Conservation (phyloP, 2,113 vertebrate genomes). For the Oryzias woworae region DNA sequence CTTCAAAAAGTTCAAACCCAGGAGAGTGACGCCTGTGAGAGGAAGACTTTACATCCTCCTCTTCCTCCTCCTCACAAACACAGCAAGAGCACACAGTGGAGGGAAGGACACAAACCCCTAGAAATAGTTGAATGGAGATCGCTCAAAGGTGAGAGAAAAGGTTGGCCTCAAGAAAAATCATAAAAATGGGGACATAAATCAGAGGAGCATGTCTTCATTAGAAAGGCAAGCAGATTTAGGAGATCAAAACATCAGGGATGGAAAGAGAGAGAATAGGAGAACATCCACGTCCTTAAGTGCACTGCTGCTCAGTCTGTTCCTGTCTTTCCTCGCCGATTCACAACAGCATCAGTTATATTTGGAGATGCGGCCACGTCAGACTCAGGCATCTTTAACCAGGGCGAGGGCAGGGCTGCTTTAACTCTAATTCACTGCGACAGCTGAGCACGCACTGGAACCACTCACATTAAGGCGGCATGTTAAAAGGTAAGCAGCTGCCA, state of each 20-base stretch:
- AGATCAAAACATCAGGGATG: background rate
- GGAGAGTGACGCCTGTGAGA: conserved; percentile 17
- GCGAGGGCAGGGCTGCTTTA: conserved; percentile 38
- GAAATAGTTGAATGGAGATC: conserved; percentile 8
- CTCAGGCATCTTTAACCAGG: conserved; percentile 45
- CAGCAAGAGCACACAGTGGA: background rate
- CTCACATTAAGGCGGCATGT: conserved; percentile 43
- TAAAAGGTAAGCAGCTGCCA: conserved; percentile 45
- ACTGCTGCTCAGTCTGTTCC: conserved; percentile 23
- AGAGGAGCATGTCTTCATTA: conserved; percentile 18
- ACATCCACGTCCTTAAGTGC: conserved; percentile 16
- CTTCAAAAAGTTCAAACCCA: conserved; percentile 9
- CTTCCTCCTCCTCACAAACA: background rate
- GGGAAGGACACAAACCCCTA: conserved; percentile 8
- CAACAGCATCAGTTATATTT: conserved; percentile 56
- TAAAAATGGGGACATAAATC: conserved; percentile 15
- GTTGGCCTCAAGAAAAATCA: conserved; percentile 23
- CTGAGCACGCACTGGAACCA: conserved; percentile 39
- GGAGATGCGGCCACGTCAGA: conserved; percentile 47
- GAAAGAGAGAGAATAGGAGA: background rate
- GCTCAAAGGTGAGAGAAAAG: conserved; percentile 3
- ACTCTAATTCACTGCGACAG: conserved; percentile 61
- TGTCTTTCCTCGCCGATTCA: conserved; percentile 43
- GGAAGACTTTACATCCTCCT: conserved; percentile 7
- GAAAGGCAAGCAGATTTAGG: background rate